Evolutionary conservation across 2,797 vertebrate genomes (phyloP).

Genomic region (Scolopax rusticola): DNA sequence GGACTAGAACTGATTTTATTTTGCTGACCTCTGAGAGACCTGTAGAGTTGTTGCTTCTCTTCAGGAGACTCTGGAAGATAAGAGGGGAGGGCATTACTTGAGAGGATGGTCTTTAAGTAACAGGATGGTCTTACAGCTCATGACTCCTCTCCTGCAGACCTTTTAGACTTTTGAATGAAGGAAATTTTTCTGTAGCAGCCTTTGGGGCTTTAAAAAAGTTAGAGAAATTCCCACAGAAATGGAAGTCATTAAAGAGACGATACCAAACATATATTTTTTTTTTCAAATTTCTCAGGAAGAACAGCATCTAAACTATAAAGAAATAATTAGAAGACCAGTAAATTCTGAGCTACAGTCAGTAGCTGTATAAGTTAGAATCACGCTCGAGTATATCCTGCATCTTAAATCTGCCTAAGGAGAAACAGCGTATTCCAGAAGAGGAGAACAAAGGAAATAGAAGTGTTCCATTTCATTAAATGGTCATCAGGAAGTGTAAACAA

Average conservation of each 20-base stretch:
- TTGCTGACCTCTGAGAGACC: not conserved
- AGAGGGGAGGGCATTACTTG: not conserved
- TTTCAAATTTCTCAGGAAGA: not conserved
- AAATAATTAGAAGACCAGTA: not conserved
- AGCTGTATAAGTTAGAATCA: not conserved
- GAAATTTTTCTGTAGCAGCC: not conserved
- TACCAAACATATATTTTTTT: not conserved
- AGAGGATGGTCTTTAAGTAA: not conserved
- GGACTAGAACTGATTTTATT: not conserved
- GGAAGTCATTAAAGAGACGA: not conserved
- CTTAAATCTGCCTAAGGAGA: constrained; percentile 21
- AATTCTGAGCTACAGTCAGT: not conserved
- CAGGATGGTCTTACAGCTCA: not conserved
- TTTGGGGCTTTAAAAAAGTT: not conserved
- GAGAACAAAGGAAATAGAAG: not conserved
- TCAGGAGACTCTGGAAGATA: not conserved
- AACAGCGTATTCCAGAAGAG: not conserved
- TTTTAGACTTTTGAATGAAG: not conserved
- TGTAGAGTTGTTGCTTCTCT: not conserved
- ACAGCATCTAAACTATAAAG: not conserved
- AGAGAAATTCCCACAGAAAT: not conserved
- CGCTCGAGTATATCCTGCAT: not conserved
- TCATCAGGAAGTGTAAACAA: constrained; percentile 38
- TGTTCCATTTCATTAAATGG: constrained; percentile 26
- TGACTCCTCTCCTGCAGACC: not conserved